Conservation (phyloP, 2,113 vertebrate species). For the Anarrhichthys ocellatus region DNA sequence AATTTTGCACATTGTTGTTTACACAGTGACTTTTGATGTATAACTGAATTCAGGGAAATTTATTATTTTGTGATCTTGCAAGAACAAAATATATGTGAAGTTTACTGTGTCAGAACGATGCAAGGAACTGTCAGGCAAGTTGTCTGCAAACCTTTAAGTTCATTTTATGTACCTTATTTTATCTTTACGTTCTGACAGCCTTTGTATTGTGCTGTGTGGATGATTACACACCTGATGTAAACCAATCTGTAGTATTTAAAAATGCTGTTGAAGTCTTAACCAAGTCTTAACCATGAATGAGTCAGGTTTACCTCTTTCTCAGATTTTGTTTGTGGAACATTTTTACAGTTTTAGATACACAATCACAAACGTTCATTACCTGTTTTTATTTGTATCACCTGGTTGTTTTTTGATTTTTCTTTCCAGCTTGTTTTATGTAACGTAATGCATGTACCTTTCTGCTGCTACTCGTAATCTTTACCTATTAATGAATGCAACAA, state of each 20-base stretch:
- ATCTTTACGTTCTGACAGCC: background rate
- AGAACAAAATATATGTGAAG: background rate
- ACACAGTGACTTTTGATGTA: background rate
- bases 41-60: background rate
- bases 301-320: background rate
- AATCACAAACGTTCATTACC: background rate
- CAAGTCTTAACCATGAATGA: constrained; percentile 2
- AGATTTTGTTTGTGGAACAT: background rate
- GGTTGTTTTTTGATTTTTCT: background rate
- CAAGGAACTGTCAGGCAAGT: background rate
- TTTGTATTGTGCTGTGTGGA: constrained; percentile 7
- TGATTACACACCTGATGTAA: constrained; percentile 29
- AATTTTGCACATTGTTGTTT: background rate
- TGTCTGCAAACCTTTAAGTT: background rate
- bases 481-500: background rate
- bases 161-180: background rate
- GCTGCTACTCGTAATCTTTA: constrained; percentile 17
- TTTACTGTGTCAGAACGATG: background rate
- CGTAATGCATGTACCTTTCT: constrained; percentile 8
- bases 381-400: background rate
- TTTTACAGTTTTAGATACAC: background rate
- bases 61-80: background rate
- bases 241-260: background rate
- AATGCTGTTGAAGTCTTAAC: constrained; percentile 1
- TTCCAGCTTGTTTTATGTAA: background rate